Conservation (phyloP, 2,797 vertebrate species). For the Sebastes elongatus region DNA sequence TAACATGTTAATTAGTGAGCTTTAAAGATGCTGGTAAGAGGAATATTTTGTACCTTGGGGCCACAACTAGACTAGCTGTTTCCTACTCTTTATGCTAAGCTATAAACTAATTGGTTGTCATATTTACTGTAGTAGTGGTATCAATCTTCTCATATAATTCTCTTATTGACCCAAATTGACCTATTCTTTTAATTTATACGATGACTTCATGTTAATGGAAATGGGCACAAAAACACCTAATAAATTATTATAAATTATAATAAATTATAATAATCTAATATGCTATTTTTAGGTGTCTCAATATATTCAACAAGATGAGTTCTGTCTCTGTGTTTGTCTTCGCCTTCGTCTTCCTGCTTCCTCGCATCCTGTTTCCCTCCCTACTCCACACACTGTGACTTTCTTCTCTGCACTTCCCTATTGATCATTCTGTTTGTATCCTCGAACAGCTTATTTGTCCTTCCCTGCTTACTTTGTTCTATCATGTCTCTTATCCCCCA, state of each 20-base stretch:
- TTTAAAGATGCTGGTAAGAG: neutral
- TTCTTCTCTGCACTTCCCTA: slow-evolving; percentile 27
- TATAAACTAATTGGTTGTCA: neutral
- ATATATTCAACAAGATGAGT: neutral
- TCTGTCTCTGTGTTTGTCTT: neutral
- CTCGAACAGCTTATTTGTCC: slow-evolving; percentile 56
- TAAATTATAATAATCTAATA: neutral
- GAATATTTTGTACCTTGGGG: neutral
- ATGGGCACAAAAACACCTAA: neutral
- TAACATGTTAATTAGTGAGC: neutral
- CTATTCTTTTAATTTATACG: neutral
- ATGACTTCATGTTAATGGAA: neutral
- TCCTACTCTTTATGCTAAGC: neutral
- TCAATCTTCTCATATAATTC: neutral
- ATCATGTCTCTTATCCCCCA: slow-evolving; percentile 39
- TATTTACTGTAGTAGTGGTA: neutral
- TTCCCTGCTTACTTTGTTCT: slow-evolving; percentile 54
- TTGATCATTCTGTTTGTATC: slow-evolving; percentile 63
- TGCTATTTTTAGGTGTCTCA: neutral
- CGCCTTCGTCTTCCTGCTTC: neutral
- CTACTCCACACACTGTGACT: neutral
- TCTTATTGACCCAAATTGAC: neutral
- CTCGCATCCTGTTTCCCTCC: neutral
- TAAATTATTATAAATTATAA: neutral
- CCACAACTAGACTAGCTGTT: neutral